Percentiles rank a stretch among this genome's conserved stretches.
Evolutionary conservation across 92 coral and sea anemone species (phyloP).

Genomic region (Phenganax subtilis): DNA sequence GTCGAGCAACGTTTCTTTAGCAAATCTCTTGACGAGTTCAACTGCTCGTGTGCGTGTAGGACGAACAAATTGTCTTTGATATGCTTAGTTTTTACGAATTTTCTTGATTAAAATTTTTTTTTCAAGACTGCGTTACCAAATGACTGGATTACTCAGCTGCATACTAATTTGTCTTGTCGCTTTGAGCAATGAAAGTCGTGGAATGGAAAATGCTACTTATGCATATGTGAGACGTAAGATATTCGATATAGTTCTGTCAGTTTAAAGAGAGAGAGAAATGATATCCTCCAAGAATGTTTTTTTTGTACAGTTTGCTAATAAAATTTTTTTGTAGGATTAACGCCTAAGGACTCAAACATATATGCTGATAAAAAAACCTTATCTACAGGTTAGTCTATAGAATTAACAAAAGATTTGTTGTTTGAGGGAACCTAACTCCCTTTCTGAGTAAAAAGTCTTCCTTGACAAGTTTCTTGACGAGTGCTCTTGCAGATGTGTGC

Average conservation of each 20-base stretch:
- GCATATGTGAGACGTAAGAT: slow-evolving; percentile 14
- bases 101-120: background rate
- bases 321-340: background rate
- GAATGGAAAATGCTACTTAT: slow-evolving; percentile 1
- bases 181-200: background rate
- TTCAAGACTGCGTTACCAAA: slow-evolving; percentile 11
- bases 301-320: background rate
- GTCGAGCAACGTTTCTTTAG: too few relatives aligned
- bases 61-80: too few relatives aligned
- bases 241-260: background rate
- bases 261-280: too few relatives aligned
- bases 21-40: too few relatives aligned
- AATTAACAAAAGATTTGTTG: too few relatives aligned
- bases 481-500: too few relatives aligned
- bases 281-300: background rate
- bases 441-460: too few relatives aligned
- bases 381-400: background rate
- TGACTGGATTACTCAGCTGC: slow-evolving; percentile 17
- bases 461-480: too few relatives aligned
- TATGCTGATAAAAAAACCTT: slow-evolving; percentile 17
- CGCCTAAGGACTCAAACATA: background rate
- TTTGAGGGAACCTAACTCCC: too few relatives aligned
- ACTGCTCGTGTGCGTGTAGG: too few relatives aligned
- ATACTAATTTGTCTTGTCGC: slow-evolving; percentile 14
- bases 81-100: background rate